Evolutionary conservation across 2,888 invertebrate genomes (phyloP).

Genomic region (Teleogryllus oceanicus): DNA sequence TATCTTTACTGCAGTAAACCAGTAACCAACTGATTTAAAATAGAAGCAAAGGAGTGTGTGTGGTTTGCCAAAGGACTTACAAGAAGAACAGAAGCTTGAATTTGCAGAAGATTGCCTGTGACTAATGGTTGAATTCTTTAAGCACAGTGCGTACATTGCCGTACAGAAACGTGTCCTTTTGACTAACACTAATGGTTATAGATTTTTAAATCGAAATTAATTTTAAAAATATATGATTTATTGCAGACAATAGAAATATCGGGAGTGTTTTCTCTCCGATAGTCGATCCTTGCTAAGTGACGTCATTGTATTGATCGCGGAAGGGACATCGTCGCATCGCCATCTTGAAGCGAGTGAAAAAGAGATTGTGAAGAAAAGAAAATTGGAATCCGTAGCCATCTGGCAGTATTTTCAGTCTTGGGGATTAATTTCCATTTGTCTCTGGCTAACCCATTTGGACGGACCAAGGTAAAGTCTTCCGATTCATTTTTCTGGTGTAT

Average conservation of each 20-base stretch:
- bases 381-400: conserved; percentile 48
- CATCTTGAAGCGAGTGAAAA: conserved; percentile 52
- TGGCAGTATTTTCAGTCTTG: conserved; percentile 47
- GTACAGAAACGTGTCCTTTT: no score
- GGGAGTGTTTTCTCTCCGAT: conserved; percentile 22
- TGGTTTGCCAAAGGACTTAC: no score
- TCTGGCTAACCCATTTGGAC: conserved; percentile 69
- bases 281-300: conserved; percentile 42
- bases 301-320: conserved; percentile 53
- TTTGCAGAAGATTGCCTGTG: no score
- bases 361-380: conserved; percentile 42
- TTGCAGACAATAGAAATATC: background rate
- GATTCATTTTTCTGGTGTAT: background rate
- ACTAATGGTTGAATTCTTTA: no score
- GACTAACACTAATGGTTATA: background rate
- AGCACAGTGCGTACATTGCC: no score
- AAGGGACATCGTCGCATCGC: conserved; percentile 50
- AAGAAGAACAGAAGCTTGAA: no score
- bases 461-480: conserved; percentile 65
- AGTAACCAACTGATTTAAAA: no score
- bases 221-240: background rate
- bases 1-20: no score
- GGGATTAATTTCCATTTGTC: conserved; percentile 56
- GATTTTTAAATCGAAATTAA: background rate
- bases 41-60: no score